Evolutionary conservation across 2,113 vertebrate species (phyloP), one percentile per base, ranked within the genome.

Genomic region (Hydropotes inermis): DNA sequence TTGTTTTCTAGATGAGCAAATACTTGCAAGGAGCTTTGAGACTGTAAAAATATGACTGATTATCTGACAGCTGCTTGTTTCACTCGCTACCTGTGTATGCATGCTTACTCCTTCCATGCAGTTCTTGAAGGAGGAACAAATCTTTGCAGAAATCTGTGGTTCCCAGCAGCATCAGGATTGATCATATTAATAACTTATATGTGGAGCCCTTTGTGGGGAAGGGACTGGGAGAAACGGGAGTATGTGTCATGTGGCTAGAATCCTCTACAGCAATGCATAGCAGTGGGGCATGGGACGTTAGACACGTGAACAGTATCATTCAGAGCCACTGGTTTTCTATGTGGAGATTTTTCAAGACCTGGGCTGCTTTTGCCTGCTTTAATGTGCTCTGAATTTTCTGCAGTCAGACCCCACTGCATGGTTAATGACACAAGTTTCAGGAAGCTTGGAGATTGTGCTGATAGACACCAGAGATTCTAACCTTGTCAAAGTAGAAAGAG

Each of bases 401-500:
- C 55, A 79, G 87, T 97, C 84, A n/a, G 88, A 89, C 61, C 94
- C 52, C 95, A 91, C 60, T 47, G n/a, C 70, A 52, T 36, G 33
- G 30, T 87, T 95, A 98, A 96, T 95, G 97, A 83, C 88, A 97
- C 83, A 94, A 93, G 92, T 95, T 95, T 94, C n/a, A 70, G 55
- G 86, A 97, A 93, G 92, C 97, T 60, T 92, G 84, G 94, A 79
- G 57, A 94, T 74, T 92, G 76, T 87, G 84, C 60, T 61, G 98
- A 81, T 36, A 19, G 94, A 92, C 61, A 95, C 89, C 43, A 95
- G 96, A 98, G 97, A 92, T 16, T 25, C 33, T 36, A 55, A 95
- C 88, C 85, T 90, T 97, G 95, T 98, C 97, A 98, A 96, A 52
- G 83, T 39, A 97, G 96, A 98, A 96, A 98, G 96, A 97, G 89